Evolutionary conservation across 2,113 vertebrate species (phyloP).

Genomic region (Zingel zingel): DNA sequence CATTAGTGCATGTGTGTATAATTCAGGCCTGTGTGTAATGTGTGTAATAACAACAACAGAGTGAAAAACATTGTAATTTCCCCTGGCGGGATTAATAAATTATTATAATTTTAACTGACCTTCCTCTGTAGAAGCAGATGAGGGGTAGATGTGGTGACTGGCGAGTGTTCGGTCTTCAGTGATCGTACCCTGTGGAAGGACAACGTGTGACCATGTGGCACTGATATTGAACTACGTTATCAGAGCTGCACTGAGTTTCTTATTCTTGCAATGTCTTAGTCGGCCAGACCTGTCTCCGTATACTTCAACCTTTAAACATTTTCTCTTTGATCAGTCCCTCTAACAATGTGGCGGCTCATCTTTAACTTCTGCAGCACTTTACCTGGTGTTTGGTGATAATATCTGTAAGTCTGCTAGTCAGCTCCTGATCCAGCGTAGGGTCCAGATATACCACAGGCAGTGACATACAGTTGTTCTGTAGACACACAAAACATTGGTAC

Average conservation of each 20-base stretch:
- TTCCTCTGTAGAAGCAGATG: conserved; percentile 89
- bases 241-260: background rate
- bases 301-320: background rate
- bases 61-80: too few relatives aligned
- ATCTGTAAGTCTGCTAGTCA: conserved; percentile 90
- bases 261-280: background rate
- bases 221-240: background rate
- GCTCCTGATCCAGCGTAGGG: conserved; percentile 90
- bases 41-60: too few relatives aligned
- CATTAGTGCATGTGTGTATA: too few relatives aligned
- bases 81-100: too few relatives aligned
- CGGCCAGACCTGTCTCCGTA: background rate
- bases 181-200: conserved; percentile 87
- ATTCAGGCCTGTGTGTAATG: too few relatives aligned
- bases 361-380: conserved; percentile 23
- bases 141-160: conserved; percentile 92
- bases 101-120: conserved; percentile 79
- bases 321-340: background rate
- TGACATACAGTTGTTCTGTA: conserved; percentile 93
- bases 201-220: conserved; percentile 23
- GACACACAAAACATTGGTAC: conserved; percentile 29
- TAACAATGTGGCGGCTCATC: background rate
- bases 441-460: conserved; percentile 94
- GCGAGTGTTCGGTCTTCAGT: conserved; percentile 92
- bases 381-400: conserved; percentile 96